These are phyloP conservation scores for Leptopilina clavipes DNA, from an alignment of 1,140 invertebrate genomes.

Conservation along the genomic window DNA sequence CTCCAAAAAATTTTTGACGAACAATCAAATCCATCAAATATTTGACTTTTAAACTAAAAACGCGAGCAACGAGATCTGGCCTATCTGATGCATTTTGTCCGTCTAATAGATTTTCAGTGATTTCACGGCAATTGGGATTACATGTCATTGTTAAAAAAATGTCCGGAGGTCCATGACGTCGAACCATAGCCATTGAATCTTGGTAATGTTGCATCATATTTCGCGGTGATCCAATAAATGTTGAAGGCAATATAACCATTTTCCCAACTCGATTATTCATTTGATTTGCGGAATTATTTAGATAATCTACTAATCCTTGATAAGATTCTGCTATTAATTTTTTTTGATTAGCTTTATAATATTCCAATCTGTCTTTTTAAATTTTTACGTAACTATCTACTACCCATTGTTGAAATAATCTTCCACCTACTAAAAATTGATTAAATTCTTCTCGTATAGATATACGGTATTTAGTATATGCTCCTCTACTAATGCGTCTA, in stretches of 20 bases:
- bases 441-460: constrained; percentile 30
- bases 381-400: not conserved
- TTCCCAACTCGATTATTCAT: constrained; percentile 37
- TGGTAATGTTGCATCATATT: constrained; percentile 69
- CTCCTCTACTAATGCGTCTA: constrained; percentile 26
- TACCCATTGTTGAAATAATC: no score
- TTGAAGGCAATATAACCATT: constrained; percentile 62
- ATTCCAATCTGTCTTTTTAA: constrained; percentile 29
- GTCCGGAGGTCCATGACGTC: constrained; percentile 65
- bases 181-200: constrained; percentile 70
- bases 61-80: constrained; percentile 52
- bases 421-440: not conserved
- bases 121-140: constrained; percentile 70
- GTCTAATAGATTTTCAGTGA: constrained; percentile 30
- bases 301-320: constrained; percentile 39
- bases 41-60: constrained; percentile 38
- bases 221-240: constrained; percentile 63
- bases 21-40: constrained; percentile 9
- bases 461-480: constrained; percentile 35
- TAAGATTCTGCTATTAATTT: constrained; percentile 33
- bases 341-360: not conserved
- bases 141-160: constrained; percentile 58
- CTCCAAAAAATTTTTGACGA: constrained; percentile 54
- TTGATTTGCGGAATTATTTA: constrained; percentile 23
- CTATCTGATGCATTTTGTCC: constrained; percentile 55